Evolutionary conservation across 2,888 invertebrate species (phyloP).

Genomic region (Scaptomyza tumidula): DNA sequence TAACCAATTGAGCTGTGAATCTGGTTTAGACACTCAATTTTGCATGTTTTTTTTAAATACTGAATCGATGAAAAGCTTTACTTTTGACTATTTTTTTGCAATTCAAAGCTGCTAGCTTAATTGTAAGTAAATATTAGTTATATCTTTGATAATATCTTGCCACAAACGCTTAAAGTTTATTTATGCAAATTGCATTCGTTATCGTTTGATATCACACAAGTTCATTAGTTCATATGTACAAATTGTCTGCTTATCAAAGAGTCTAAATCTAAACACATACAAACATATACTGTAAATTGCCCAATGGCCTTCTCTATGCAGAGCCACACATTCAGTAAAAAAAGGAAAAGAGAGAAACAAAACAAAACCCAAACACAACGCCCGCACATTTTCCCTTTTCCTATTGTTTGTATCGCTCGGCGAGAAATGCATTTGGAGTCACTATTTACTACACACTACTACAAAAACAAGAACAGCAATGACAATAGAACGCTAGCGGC

Average conservation of each 20-base stretch:
- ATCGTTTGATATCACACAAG: constrained; percentile 23
- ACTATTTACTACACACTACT: constrained; percentile 50
- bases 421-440: constrained; percentile 46
- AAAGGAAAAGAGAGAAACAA: background rate
- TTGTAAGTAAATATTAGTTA: background rate
- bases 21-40: background rate
- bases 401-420: constrained; percentile 37
- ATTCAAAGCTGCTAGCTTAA: too few relatives aligned
- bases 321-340: constrained; percentile 30
- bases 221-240: constrained; percentile 24
- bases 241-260: constrained; percentile 22
- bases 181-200: constrained; percentile 40
- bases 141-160: background rate
- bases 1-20: background rate
- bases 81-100: too few relatives aligned
- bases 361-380: constrained; percentile 25
- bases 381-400: constrained; percentile 55
- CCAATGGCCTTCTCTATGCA: constrained; percentile 29
- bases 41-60: background rate
- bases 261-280: constrained; percentile 30
- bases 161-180: constrained; percentile 9
- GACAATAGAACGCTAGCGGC: constrained; percentile 15
- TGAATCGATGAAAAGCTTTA: background rate
- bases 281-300: constrained; percentile 9
- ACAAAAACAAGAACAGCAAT: constrained; percentile 1